A percentile compares a stretch with the other conserved stretches of the same genome.
Evolutionary conservation across 2,888 invertebrate species (phyloP).

Genomic region (Sphaerophoria taeniata): DNA sequence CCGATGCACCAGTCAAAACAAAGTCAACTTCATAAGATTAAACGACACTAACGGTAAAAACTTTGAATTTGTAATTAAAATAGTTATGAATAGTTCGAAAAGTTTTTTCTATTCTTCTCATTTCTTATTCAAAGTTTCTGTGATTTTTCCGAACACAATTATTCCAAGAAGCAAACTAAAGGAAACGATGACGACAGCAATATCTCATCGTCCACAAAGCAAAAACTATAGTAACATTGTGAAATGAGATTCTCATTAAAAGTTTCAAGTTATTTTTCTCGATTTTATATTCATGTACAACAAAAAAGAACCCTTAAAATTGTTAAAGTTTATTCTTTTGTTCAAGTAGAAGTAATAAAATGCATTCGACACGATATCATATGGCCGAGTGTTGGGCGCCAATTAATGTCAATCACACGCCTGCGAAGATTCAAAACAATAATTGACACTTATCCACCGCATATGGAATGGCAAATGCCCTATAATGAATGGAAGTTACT

Average conservation of each 20-base stretch:
- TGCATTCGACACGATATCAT: constrained; percentile 10
- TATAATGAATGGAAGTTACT: constrained; percentile 7
- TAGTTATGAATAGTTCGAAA: constrained; percentile 65
- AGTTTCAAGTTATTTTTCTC: constrained; percentile 53
- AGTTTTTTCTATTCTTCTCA: constrained; percentile 18
- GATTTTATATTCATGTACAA: not conserved
- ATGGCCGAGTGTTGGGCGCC: constrained; percentile 32
- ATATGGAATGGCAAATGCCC: not conserved
- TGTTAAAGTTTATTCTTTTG: not conserved
- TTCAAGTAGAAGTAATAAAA: constrained; percentile 1
- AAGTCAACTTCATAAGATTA: not conserved
- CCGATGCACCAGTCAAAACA: too few species aligned
- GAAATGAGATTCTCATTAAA: constrained; percentile 57
- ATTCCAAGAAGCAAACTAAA: constrained; percentile 46
- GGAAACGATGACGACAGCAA: constrained; percentile 1
- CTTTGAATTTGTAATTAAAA: constrained; percentile 72
- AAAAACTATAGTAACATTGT: constrained; percentile 7
- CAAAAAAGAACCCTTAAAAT: too few species aligned
- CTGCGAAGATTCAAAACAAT: constrained; percentile 41
- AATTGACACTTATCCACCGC: constrained; percentile 63
- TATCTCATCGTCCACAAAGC: not conserved
- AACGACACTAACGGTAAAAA: constrained; percentile 53
- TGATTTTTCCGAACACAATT: constrained; percentile 65
- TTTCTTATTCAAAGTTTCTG: constrained; percentile 58
- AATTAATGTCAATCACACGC: constrained; percentile 69